phyloP scores from a whole-genome alignment of 2,113 vertebrate species.

The Rhinoderma darwinii region DNA sequence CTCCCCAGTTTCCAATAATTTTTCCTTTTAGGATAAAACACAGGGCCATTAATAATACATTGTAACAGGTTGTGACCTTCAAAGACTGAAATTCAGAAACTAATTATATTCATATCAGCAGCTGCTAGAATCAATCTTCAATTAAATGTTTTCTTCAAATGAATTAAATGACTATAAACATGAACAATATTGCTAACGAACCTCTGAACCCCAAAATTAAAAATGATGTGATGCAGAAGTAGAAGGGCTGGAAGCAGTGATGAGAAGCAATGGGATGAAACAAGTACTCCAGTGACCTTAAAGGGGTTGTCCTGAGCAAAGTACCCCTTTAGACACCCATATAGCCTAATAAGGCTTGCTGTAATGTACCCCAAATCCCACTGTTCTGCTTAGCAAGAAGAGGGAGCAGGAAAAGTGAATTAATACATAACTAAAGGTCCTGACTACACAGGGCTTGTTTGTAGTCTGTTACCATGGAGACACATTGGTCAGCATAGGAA shows the following conservation, averaged over 20 bases:
- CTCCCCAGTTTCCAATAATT: conserved; percentile 24
- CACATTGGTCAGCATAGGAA: not conserved
- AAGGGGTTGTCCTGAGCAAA: too few species aligned
- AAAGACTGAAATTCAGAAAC: conserved; percentile 32
- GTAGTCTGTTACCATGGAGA: not conserved
- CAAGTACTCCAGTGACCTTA: too few species aligned
- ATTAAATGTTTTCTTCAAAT: not conserved
- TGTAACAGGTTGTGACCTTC: conserved; percentile 47
- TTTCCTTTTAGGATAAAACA: conserved; percentile 33
- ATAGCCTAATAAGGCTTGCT: not conserved
- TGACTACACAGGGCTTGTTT: not conserved
- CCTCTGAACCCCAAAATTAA: not conserved
- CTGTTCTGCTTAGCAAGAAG: too few species aligned
- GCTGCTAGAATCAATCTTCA: conserved; percentile 24
- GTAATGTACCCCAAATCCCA: not conserved
- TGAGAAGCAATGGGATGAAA: too few species aligned
- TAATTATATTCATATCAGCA: conserved; percentile 44
- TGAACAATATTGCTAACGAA: not conserved
- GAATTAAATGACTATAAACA: not conserved
- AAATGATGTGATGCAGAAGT: too few species aligned
- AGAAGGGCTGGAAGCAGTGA: too few species aligned
- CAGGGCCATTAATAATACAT: conserved; percentile 36
- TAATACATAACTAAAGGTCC: not conserved
- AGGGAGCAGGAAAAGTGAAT: too few species aligned
- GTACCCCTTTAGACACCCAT: not conserved